Conservation (phyloP, 2,888 invertebrate genomes). For the Pachydiplax longipennis region DNA sequence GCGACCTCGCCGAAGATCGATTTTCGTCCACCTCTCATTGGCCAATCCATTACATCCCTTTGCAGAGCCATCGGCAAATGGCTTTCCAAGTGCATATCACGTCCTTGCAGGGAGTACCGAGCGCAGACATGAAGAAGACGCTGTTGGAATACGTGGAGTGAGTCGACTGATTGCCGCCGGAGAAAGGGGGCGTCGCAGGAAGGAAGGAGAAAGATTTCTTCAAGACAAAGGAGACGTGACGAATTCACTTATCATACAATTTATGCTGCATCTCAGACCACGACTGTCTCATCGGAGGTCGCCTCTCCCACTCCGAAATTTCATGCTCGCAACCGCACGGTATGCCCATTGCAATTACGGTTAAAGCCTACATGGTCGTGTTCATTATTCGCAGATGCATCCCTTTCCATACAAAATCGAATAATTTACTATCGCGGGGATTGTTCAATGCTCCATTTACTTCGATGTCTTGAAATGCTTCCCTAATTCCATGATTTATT, state of each 20-base stretch:
- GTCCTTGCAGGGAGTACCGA: slow-evolving; percentile 19
- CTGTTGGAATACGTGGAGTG: neutral
- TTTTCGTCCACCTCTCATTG: neutral
- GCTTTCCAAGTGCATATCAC: slow-evolving; percentile 29
- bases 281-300: neutral
- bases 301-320: too few relatives aligned
- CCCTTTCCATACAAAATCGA: too few relatives aligned
- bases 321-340: too few relatives aligned
- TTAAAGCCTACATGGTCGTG: too few relatives aligned
- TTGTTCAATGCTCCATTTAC: too few relatives aligned
- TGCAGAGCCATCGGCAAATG: neutral
- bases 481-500: too few relatives aligned
- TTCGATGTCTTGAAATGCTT: too few relatives aligned
- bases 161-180: slow-evolving; percentile 27
- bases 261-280: neutral
- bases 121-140: slow-evolving; percentile 9
- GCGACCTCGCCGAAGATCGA: neutral
- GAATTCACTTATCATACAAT: neutral
- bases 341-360: too few relatives aligned
- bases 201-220: neutral
- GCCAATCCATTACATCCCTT: neutral
- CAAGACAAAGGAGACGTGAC: neutral
- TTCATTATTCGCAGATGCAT: too few relatives aligned
- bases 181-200: neutral
- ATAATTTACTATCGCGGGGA: too few relatives aligned